Conservation (phyloP, 2,888 invertebrate species). For the Leptopilina syphax region DNA sequence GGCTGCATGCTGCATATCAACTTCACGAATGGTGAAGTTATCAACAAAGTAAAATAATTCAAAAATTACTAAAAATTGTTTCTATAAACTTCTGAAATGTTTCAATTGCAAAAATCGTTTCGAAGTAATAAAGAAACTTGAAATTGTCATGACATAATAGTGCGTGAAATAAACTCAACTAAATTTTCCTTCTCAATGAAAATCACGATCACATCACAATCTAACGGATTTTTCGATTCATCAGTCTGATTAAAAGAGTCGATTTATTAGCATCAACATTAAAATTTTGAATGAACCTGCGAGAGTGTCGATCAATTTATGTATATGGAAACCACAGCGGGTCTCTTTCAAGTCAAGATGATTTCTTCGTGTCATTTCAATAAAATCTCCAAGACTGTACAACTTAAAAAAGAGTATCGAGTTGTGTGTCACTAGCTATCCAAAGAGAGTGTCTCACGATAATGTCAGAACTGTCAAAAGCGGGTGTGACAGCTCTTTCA, state of each 20-base stretch:
- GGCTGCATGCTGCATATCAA: no score
- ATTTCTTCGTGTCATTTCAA: not conserved
- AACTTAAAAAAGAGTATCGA: not conserved
- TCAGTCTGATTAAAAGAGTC: constrained; percentile 8
- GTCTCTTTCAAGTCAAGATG: not conserved
- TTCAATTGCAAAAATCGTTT: no score
- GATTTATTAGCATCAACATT: constrained; percentile 8
- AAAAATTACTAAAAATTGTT: no score
- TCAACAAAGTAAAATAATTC: no score
- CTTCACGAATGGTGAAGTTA: no score
- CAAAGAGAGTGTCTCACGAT: constrained; percentile 27
- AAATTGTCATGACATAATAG: not conserved
- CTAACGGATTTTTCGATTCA: not conserved
- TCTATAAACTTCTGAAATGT: no score
- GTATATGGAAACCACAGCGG: not conserved
- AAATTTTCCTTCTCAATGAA: not conserved
- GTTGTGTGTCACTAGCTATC: not conserved
- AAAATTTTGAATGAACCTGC: not conserved
- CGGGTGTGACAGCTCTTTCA: constrained; percentile 9
- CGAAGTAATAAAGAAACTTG: not conserved
- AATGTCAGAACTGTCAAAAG: constrained; percentile 27
- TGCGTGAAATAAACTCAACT: not conserved
- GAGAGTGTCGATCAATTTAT: constrained; percentile 1
- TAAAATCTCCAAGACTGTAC: not conserved
- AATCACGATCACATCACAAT: not conserved